Base-by-base conservation (phyloP, 2,888 invertebrate genomes). In the Dicranocentrus wangi region DNA sequence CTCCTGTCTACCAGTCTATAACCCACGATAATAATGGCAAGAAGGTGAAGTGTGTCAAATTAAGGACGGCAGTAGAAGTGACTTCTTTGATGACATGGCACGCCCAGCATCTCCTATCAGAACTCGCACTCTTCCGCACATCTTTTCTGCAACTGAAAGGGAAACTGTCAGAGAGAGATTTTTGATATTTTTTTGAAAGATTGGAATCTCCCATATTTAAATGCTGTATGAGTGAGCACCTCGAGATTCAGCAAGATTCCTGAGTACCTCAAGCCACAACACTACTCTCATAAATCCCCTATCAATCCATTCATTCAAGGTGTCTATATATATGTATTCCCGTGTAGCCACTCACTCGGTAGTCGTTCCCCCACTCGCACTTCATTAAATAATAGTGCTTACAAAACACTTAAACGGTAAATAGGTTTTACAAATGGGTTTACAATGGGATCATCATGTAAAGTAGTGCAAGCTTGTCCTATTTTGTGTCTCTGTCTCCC, bases 21-120 rank as follows among this genome's bases (percentile, higher is more conserved):
- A 32, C 32, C 32, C n/a, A 60, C 15, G 23, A 55, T 15, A 43
- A 23, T 47, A 2, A 42, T 7, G 21, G 51, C 47, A 17, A 66
- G 42, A 66, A 75, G 75, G 43, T 71, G 70, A 78, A 78, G 32
- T 69, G 69, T 69, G 69, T 69, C 61, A 70, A 70, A 70, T 76
- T 60, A 32, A 58, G 70, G 61, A 70, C 39, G 51, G 10, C 15
- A 51, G 53, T 3, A 65, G 23, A 60, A 60, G 60, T 60, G 60
- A 60, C 60, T 25, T 60, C 3, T 25, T 25, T 68, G 68, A 47
- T 51, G 55, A 70, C 42, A 55, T 39, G 69, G 32, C 69, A 70
- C 69, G 51, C 69, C 55, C 69, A 32, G 69, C 32, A n/a, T 60
- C 19, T 28, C 60, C 60, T 27, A 60, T 60, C 60, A 27, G n/a